Base-by-base conservation (phyloP, 2,797 vertebrate species). In the Lophius americanus region DNA sequence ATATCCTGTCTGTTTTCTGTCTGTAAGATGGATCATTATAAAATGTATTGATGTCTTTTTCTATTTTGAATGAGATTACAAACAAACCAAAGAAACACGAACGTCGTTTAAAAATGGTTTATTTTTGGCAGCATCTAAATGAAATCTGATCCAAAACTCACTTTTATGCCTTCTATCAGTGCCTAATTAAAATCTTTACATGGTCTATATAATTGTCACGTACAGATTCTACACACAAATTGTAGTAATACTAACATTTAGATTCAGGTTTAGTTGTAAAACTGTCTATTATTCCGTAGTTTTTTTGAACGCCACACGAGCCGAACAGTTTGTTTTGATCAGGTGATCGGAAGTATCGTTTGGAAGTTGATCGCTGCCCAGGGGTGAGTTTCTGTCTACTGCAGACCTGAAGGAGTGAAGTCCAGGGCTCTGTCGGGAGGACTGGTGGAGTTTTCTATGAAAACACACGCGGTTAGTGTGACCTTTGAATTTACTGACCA, bases 261-360 rank as follows among this genome's bases (percentile, higher is more conserved):
- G 42, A 1, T 9, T 10, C 32, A 1, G 50, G 23, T 23, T 23
- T 23, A 23, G 23, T 23, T 23, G 23, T 23, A 23, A 23, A 23
- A 23, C 23, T 23, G 23, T 23, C 23, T 23, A 23, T 23, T 23
- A 23, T 23, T 23, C 23, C 23, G 23, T 23, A 23, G 23, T 41
- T 38, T 37, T 2, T 4, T 4, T n/a, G n/a, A 5, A 78, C 23
- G 47, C 64, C 55, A 3, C 67, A 68, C 50, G 4, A 44, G 35
- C 42, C 9, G 55, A 73, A 41, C 36, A 51, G 51, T 83, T 90
- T 92, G 92, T 93, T 93, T 85, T 91, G 42, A 75, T 87, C 93
- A 94, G 78, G 76, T 94, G 93, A 92, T 82, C 37, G 92, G 93
- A 93, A 78, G 69, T 78, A 23, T 59, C 48, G 13, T 73, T 75